Conservation (phyloP, 2,113 vertebrate species). For the Miniopterus natalensis region DNA sequence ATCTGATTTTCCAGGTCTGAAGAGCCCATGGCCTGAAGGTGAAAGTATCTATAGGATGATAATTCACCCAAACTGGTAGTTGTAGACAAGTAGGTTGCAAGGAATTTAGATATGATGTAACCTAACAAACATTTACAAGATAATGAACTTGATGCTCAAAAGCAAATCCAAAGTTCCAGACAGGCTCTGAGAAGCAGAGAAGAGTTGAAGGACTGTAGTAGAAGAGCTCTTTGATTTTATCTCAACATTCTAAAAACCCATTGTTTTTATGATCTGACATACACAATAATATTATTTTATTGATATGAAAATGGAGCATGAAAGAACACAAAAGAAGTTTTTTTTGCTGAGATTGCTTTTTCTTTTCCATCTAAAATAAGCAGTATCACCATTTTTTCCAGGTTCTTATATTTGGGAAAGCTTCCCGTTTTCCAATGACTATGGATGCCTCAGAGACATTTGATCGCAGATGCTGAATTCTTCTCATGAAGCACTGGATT, state of each 20-base stretch:
- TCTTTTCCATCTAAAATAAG: slow-evolving; percentile 18
- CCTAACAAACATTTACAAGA: not conserved
- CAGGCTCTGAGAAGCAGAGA: not conserved
- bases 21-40: not conserved
- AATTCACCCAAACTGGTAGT: not conserved
- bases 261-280: not conserved
- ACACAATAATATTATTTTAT: not conserved
- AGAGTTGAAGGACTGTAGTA: not conserved
- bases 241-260: not conserved
- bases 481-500: not conserved
- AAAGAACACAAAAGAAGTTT: not conserved
- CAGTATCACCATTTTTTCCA: not conserved
- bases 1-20: not conserved
- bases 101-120: not conserved
- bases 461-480: not conserved
- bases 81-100: not conserved
- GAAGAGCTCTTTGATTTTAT: not conserved
- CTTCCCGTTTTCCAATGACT: not conserved
- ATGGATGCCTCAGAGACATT: not conserved
- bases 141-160: not conserved
- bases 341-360: not conserved
- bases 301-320: not conserved
- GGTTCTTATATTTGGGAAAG: not conserved
- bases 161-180: not conserved
- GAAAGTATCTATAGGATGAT: not conserved